A percentile compares a stretch with the other conserved stretches of the same genome.
These are phyloP conservation scores for Poecilia velifera DNA, from an alignment of 2,797 vertebrate genomes.

Conservation along the genomic window DNA sequence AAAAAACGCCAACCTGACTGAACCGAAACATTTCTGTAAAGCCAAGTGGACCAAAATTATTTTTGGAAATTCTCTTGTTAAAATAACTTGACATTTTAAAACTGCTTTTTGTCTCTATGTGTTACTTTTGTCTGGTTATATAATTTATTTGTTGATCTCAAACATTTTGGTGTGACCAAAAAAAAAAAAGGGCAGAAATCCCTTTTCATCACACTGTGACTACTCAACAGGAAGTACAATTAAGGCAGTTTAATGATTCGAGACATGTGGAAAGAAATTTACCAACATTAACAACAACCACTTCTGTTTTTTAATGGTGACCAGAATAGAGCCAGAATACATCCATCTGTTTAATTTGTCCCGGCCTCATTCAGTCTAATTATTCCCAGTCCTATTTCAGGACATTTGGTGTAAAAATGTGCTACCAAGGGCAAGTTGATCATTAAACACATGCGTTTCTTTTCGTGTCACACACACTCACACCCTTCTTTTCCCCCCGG, in stretches of 20 bases:
- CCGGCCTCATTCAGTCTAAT: background rate
- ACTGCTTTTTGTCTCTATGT: background rate
- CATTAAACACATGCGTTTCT: conserved; percentile 26
- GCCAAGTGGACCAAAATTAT: background rate
- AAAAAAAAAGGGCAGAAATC: background rate
- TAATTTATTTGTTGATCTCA: background rate
- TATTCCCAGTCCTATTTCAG: conserved; percentile 22
- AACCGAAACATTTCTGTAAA: background rate
- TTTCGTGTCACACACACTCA: conserved; percentile 29
- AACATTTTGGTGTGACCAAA: background rate
- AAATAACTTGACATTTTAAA: background rate
- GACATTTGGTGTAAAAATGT: conserved; percentile 44
- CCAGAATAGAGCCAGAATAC: conserved; percentile 42
- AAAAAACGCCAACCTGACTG: background rate
- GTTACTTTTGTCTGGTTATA: background rate
- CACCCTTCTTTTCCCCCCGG: conserved; percentile 31
- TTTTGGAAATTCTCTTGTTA: background rate
- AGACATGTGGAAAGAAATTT: conserved; percentile 33
- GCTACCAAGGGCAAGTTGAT: conserved; percentile 49
- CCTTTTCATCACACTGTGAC: background rate
- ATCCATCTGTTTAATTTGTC: conserved; percentile 26
- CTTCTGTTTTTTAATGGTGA: conserved; percentile 38
- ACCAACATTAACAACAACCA: conserved; percentile 21
- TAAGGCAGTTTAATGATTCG: conserved; percentile 20
- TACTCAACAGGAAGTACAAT: background rate